A percentile compares a stretch with the other conserved stretches of the same genome.
These are phyloP conservation scores for Spinus pinus DNA, from an alignment of 2,797 vertebrate genomes.

Conservation along the genomic window DNA sequence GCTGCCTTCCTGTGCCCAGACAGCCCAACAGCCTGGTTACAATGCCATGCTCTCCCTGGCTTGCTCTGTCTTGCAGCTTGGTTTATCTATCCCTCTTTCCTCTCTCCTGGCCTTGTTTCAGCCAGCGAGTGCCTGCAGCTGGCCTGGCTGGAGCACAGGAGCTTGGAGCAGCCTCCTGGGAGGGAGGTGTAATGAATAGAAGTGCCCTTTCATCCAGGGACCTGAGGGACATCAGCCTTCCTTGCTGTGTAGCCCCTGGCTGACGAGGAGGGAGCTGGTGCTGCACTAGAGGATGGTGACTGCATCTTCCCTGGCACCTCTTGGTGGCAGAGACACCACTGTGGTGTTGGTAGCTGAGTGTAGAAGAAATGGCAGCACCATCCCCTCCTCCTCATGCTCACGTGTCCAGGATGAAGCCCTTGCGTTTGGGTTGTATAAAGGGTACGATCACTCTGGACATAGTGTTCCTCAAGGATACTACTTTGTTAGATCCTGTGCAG, in stretches of 20 bases:
- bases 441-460: background rate
- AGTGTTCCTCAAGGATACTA: background rate
- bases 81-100: background rate
- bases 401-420: background rate
- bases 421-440: background rate
- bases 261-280: background rate
- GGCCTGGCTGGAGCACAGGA: background rate
- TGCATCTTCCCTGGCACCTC: background rate
- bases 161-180: background rate
- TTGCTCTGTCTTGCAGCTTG: background rate
- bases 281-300: background rate
- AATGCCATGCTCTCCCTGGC: rapidly evolving
- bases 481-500: background rate
- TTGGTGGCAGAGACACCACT: background rate
- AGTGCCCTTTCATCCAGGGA: background rate
- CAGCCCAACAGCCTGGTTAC: background rate
- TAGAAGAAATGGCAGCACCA: background rate
- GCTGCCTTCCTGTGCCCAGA: background rate
- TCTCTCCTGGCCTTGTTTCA: rapidly evolving
- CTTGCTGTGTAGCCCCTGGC: background rate
- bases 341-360: rapidly evolving
- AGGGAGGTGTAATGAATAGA: rapidly evolving
- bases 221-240: background rate
- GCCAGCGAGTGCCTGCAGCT: background rate
- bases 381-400: background rate